Base-by-base conservation (phyloP, 2,113 vertebrate genomes). In the Calidris pygmaea region DNA sequence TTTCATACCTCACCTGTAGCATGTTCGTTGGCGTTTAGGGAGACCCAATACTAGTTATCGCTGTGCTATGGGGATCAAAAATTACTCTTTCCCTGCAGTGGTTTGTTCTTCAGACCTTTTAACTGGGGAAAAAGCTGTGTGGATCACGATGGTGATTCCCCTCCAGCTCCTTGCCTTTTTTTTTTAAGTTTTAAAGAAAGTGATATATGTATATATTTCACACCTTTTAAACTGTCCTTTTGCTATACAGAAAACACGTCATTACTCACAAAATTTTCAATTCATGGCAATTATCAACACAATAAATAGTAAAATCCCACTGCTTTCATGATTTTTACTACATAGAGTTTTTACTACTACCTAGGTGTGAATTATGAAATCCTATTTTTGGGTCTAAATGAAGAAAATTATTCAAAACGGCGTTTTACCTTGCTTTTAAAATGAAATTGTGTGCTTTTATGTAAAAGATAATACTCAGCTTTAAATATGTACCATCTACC, bases 1-100 rank as follows among this genome's bases (percentile, higher is more conserved):
- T 95, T 96, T 96, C 72, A 95, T 79, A 93, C 70, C 45, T 92
- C 90, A 96, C 92, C 92, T 89, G 93, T 74, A 87, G 80, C 93
- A 90, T 7, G 1, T 81, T 50, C 0, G 5, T 63, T 73, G 3
- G 32, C 10, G 2, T 67, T 74, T 45, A 75, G 93, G 94, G 90
- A 95, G 62, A 94, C 85, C 89, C 87, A 68, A 58, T 73, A 89
- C 93, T 89, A 95, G 80, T 95, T 96, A 97, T 35, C 10, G 9
- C 76, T 77, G 14, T 48, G 85, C 65, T 12, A 4, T 34, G 67
- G 91, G 79, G 92, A 96, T 96, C 84, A 95, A 93, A 96, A 96
- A 93, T 95, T 95, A 91, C 89, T 43, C 41, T 22, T 70, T 93
- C 70, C 66, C 35, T 75, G 70, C 52, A 19, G 79, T 19, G 80